phyloP scores from a whole-genome alignment of 2,797 vertebrate genomes.

The Manis javanica region DNA sequence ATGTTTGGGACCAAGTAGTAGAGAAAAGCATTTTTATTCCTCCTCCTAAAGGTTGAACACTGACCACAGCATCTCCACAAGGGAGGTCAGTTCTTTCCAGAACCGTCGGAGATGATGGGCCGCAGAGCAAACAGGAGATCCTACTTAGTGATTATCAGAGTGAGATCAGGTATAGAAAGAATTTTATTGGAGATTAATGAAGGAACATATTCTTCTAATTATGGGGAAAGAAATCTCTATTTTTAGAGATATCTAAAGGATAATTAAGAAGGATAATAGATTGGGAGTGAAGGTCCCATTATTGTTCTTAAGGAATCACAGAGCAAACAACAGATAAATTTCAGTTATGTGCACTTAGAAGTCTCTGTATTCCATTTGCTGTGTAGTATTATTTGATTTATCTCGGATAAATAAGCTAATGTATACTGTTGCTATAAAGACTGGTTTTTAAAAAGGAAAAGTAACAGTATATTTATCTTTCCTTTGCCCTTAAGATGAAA shows the following conservation, averaged over 20 bases:
- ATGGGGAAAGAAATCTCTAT: neutral
- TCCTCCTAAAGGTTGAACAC: neutral
- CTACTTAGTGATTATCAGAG: neutral
- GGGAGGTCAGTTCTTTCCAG: neutral
- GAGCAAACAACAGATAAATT: neutral
- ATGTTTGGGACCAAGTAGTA: neutral
- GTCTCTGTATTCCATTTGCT: neutral
- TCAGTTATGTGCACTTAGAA: neutral
- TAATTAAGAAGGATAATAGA: neutral
- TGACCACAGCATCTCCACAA: neutral
- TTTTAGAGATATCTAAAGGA: neutral
- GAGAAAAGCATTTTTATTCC: neutral
- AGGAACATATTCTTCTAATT: neutral
- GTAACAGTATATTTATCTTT: neutral
- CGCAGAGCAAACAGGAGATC: neutral
- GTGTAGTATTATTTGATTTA: neutral
- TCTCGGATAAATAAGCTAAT: slow-evolving; percentile 33
- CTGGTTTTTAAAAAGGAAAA: neutral
- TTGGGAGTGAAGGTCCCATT: neutral
- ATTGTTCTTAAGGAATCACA: neutral
- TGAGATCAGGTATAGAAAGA: neutral
- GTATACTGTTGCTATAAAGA: neutral
- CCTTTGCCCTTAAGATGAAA: neutral
- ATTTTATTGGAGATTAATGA: neutral
- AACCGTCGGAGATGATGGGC: neutral